phyloP scores from a whole-genome alignment of 2,797 vertebrate genomes.

The Xenopus petersii region DNA sequence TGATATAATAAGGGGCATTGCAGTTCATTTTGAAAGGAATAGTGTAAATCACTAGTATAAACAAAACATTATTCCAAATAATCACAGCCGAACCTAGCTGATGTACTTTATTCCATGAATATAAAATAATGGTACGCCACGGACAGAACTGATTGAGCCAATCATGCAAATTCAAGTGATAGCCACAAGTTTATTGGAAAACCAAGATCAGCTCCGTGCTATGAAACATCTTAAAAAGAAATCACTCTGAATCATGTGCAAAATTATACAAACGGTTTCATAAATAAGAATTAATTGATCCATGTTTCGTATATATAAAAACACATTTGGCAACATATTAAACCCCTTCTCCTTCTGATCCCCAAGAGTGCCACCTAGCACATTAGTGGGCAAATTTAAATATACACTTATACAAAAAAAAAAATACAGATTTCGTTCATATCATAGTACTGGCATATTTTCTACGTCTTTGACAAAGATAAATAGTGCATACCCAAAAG shows the following conservation, averaged over 20 bases:
- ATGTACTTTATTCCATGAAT: constrained; percentile 17
- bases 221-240: constrained; percentile 68
- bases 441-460: constrained; percentile 72
- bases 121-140: constrained; percentile 68
- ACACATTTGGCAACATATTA: constrained; percentile 71
- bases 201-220: constrained; percentile 73
- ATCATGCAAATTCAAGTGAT: constrained; percentile 76
- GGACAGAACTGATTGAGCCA: constrained; percentile 63
- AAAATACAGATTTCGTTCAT: constrained; percentile 74
- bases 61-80: constrained; percentile 63
- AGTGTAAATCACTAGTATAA: constrained; percentile 56
- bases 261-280: constrained; percentile 59
- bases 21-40: constrained; percentile 58
- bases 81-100: constrained; percentile 65
- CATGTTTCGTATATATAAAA: constrained; percentile 65
- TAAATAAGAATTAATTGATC: constrained; percentile 65
- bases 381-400: constrained; percentile 69
- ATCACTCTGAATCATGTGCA: constrained; percentile 66
- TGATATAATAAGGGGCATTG: constrained; percentile 64
- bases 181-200: constrained; percentile 74
- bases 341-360: constrained; percentile 55
- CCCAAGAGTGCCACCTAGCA: constrained; percentile 61
- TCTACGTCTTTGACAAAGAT: constrained; percentile 74
- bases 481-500: constrained; percentile 71
- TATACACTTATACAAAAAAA: constrained; percentile 63